Base-by-base conservation (phyloP, 2,888 invertebrate genomes). In the Daptonema setosum region DNA sequence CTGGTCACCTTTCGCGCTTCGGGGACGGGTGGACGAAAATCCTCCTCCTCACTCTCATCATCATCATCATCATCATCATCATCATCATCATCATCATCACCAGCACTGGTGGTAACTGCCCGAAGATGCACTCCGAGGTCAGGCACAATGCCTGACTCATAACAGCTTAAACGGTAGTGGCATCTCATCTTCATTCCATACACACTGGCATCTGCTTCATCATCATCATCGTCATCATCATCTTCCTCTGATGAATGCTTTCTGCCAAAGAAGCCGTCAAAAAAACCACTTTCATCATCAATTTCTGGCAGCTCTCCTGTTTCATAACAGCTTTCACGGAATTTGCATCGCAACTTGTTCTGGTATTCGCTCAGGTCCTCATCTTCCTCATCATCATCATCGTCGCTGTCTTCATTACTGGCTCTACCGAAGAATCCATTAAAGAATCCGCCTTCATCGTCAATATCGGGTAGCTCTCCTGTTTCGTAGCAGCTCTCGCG, bases 301-400 rank as follows among this genome's bases (percentile, higher is more conserved):
- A 47, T 47, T n/a, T 47, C n/a, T 8, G 47, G 47, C 47, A 47
- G 24, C 8, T 17, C 24, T 5, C 47, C 47, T 5, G 47, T 64
- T 51, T 66, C 64, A 56, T 68, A 68, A 57, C 68, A 68, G 17
- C 61, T 61, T 55, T 65, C 63, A 17, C 68, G 54, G 54, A 63
- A 66, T 50, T 66, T 64, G 59, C 65, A 65, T 41, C 60, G 57
- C 55, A 67, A 62, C 41, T 47, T 47, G 5, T 17, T 47, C 54
- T 58, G 54, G 53, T 41, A 17, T 56, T 54, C 45, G 60, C 5
- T 22, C 8, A 5, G 5, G 5, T 47, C 47, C 14, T 47, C 11
- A 17, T n/a, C 47, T 5, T 17, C 5, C 47, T 47, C 47, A 47
- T 47, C 47, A 17, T 47, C 47, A 5, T 47, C 47, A 47, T 47